These are phyloP conservation scores for Kradibia gibbosae DNA, from an alignment of 1,140 invertebrate genomes.

Conservation along the genomic window DNA sequence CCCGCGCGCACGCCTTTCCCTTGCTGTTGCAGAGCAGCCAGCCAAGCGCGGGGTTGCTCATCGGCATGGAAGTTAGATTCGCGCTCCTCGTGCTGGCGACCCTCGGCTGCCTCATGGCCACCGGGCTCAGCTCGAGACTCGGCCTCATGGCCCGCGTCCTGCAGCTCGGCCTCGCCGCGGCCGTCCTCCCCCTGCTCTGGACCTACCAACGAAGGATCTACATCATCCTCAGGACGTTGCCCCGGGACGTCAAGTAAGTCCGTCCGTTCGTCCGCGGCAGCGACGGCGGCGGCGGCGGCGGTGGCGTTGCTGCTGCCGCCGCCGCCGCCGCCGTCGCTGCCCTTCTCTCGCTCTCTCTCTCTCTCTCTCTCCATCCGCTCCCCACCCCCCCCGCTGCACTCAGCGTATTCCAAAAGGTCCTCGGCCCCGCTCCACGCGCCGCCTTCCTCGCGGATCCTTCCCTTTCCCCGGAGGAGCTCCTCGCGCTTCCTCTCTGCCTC, in stretches of 20 bases:
- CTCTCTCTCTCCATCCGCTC: too few relatives aligned
- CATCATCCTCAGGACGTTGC: constrained; percentile 74
- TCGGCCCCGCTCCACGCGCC: too few relatives aligned
- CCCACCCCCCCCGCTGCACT: too few relatives aligned
- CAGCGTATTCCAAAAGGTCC: too few relatives aligned
- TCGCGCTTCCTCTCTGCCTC: too few relatives aligned
- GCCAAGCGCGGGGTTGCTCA: neutral
- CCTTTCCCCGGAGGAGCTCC: too few relatives aligned
- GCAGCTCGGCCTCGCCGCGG: constrained; percentile 73
- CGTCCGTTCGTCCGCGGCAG: neutral
- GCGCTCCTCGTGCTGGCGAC: constrained; percentile 71
- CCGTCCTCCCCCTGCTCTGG: constrained; percentile 72
- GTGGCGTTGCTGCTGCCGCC: too few relatives aligned
- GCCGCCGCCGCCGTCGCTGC: too few relatives aligned
- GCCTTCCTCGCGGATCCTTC: too few relatives aligned
- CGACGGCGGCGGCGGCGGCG: too few relatives aligned
- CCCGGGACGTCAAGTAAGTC: constrained; percentile 76
- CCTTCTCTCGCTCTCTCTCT: too few relatives aligned
- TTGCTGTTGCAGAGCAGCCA: constrained; percentile 27
- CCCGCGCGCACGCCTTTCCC: neutral
- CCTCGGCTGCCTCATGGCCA: constrained; percentile 74
- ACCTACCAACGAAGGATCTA: constrained; percentile 75
- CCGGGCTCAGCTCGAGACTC: constrained; percentile 73
- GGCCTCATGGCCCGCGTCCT: constrained; percentile 74
- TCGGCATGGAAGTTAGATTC: constrained; percentile 64